Percentiles rank a stretch among this genome's conserved stretches.
phyloP scores from a whole-genome alignment of 2,797 vertebrate species.

The Hapalemur alaotrensis region DNA sequence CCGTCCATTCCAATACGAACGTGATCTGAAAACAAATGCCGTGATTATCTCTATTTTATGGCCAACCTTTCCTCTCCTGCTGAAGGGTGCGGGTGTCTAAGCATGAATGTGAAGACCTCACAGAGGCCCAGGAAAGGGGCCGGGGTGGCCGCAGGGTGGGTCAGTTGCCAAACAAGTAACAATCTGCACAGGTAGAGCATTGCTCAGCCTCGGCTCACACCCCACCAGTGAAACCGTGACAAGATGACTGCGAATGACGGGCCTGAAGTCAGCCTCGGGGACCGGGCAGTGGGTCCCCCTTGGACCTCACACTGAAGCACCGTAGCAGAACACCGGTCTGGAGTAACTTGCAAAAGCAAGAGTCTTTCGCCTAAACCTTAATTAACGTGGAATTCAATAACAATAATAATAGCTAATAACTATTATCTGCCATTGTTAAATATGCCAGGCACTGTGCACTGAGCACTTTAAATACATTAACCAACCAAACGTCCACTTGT shows the following conservation, averaged over 20 bases:
- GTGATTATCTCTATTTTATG: rapidly evolving
- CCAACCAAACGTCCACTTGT: neutral
- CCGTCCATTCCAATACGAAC: rapidly evolving
- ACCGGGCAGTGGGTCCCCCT: neutral
- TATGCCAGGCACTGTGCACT: neutral
- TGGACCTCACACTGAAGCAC: neutral
- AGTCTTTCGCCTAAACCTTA: neutral
- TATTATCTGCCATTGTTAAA: rapidly evolving
- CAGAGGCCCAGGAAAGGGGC: neutral
- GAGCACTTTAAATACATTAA: neutral
- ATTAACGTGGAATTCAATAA: neutral
- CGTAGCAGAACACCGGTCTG: rapidly evolving
- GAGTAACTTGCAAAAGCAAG: rapidly evolving
- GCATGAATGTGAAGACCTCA: rapidly evolving
- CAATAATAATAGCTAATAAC: rapidly evolving
- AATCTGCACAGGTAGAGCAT: rapidly evolving
- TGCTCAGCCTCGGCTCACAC: neutral
- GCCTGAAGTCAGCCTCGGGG: rapidly evolving
- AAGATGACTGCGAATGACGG: neutral
- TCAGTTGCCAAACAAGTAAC: rapidly evolving
- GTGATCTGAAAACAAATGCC: neutral
- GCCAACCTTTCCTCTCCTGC: neutral
- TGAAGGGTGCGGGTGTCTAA: rapidly evolving
- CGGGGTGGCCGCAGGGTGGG: rapidly evolving
- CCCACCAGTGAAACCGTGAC: neutral